Conservation (phyloP, 37 sponge, comb jelly and placozoan species). For the Oopsacas minuta region DNA sequence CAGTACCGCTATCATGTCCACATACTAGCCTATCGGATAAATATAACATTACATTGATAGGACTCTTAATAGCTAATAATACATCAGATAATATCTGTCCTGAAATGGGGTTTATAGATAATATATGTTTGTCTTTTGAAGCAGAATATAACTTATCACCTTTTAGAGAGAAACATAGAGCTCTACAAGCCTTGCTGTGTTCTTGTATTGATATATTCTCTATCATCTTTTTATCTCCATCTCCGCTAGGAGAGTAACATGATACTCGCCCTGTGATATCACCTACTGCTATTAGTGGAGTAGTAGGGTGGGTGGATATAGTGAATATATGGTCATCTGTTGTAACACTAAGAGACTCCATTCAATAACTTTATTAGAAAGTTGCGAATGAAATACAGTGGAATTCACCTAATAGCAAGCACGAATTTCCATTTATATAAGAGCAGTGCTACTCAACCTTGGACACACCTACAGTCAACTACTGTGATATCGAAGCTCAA, state of each 20-base stretch:
- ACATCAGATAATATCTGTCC: not conserved
- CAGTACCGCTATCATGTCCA: not conserved
- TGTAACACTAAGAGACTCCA: not conserved
- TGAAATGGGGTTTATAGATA: not conserved
- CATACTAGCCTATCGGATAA: not conserved
- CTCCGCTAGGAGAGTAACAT: not conserved
- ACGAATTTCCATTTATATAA: too few relatives aligned
- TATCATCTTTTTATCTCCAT: not conserved
- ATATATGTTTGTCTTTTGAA: not conserved
- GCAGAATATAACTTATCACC: not conserved
- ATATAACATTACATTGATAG: not conserved
- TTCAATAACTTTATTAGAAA: too few relatives aligned
- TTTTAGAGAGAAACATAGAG: not conserved
- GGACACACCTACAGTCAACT: too few relatives aligned
- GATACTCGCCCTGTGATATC: not conserved
- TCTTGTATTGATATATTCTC: not conserved
- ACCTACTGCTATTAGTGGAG: not conserved
- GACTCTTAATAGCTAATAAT: not conserved
- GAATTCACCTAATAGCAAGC: too few relatives aligned
- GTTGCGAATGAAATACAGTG: too few relatives aligned
- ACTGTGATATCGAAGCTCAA: too few relatives aligned
- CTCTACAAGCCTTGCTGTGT: not conserved
- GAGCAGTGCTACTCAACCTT: too few relatives aligned
- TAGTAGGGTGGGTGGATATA: not conserved
- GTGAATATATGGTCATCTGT: conserved; percentile 4